Evolutionary conservation across 2,797 vertebrate species (phyloP).

Genomic region (Sebastes umbrosus): DNA sequence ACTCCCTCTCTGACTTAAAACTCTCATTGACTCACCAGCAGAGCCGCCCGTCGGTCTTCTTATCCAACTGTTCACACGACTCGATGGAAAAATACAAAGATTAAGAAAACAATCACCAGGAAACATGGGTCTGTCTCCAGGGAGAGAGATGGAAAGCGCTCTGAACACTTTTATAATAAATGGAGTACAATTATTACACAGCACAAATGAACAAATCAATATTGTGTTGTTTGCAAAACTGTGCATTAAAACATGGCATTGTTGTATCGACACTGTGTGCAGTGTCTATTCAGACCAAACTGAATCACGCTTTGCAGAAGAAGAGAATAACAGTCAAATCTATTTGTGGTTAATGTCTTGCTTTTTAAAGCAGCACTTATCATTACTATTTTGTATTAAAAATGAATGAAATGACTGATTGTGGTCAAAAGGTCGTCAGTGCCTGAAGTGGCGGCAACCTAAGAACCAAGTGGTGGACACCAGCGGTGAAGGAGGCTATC

Average conservation of each 20-base stretch:
- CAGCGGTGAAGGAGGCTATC: neutral
- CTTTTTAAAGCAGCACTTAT: too few relatives aligned
- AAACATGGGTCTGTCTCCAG: neutral
- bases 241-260: neutral
- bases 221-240: neutral
- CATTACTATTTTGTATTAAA: too few relatives aligned
- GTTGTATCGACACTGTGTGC: neutral
- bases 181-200: neutral
- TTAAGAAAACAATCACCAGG: neutral
- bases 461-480: neutral
- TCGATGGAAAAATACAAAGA: neutral
- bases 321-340: too few relatives aligned
- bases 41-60: neutral
- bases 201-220: neutral
- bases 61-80: neutral
- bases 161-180: neutral
- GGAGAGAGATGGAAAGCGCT: neutral
- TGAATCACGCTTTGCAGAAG: too few relatives aligned
- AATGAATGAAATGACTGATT: too few relatives aligned
- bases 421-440: neutral
- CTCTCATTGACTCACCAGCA: neutral
- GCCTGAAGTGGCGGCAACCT: neutral
- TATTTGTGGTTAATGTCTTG: too few relatives aligned
- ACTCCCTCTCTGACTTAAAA: conserved; percentile 6
- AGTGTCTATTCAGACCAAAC: neutral